Conservation (phyloP, 2,888 invertebrate species). For the Tiliacea aurago region DNA sequence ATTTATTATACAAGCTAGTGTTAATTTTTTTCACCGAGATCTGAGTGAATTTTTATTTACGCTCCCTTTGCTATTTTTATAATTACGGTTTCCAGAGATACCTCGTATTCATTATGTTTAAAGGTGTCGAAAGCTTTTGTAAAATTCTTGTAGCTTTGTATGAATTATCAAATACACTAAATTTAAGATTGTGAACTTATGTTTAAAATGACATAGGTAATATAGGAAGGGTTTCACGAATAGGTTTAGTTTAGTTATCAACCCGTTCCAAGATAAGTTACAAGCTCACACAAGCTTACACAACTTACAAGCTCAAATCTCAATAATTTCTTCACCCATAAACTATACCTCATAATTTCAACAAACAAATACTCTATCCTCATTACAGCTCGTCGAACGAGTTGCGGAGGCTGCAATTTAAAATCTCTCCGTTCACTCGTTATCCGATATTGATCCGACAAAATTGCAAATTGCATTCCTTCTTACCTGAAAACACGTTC, state of each 20-base stretch:
- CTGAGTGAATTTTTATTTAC: conserved; percentile 35
- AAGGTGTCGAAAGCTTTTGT: not conserved
- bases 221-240: not conserved
- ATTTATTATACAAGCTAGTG: conserved; percentile 57
- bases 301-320: not conserved
- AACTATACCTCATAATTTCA: conserved; percentile 27
- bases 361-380: conserved; percentile 54
- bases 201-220: not conserved
- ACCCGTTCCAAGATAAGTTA: not conserved
- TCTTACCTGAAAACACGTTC: conserved; percentile 55
- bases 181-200: not conserved
- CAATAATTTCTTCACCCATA: not conserved
- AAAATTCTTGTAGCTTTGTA: not conserved
- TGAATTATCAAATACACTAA: not conserved
- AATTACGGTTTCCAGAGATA: conserved; percentile 1
- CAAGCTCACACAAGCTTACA: no score
- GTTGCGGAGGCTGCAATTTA: conserved; percentile 60
- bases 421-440: conserved; percentile 67
- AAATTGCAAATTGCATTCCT: conserved; percentile 70
- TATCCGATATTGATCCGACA: conserved; percentile 68
- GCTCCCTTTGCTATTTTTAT: not conserved
- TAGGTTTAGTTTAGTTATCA: not conserved
- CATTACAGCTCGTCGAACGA: conserved; percentile 41
- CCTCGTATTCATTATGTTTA: not conserved
- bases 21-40: conserved; percentile 47